Percentiles rank a stretch among this genome's conserved stretches.
These are phyloP conservation scores for Cosmopolites sordidus DNA, from an alignment of 2,888 invertebrate species.

Conservation along the genomic window DNA sequence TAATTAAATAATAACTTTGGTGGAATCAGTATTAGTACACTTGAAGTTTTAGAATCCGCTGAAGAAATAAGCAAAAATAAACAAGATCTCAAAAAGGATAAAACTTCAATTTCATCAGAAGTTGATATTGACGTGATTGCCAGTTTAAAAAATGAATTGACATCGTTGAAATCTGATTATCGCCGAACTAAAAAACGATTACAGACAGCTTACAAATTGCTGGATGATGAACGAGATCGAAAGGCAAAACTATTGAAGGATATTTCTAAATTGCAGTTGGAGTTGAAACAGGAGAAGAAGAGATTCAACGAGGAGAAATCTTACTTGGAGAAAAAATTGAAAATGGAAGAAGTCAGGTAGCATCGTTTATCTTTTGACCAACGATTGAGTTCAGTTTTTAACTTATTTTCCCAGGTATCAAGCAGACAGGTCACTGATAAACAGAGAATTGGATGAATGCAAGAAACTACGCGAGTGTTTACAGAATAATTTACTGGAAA, in stretches of 20 bases:
- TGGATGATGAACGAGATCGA: constrained; percentile 15
- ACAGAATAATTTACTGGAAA: constrained; percentile 33
- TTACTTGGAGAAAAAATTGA: constrained; percentile 31
- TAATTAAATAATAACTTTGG: too few species aligned
- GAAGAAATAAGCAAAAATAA: neutral
- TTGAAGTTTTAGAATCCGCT: neutral
- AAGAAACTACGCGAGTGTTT: constrained; percentile 34
- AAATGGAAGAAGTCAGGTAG: constrained; percentile 26
- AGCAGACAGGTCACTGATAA: constrained; percentile 29
- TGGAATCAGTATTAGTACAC: too few species aligned
- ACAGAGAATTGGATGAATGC: constrained; percentile 34
- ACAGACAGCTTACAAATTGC: constrained; percentile 6
- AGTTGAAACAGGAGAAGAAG: constrained; percentile 31
- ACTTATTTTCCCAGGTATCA: constrained; percentile 28
- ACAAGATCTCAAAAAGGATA: constrained; percentile 19
- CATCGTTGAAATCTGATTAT: constrained; percentile 9
- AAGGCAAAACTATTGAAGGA: constrained; percentile 23
- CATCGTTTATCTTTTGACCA: too few species aligned
- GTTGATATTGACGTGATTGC: neutral
- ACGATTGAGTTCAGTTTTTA: too few species aligned
- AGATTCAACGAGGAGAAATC: constrained; percentile 32
- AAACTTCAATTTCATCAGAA: too few species aligned
- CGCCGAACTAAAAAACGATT: constrained; percentile 19
- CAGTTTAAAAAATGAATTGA: constrained; percentile 12
- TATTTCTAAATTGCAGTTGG: constrained; percentile 29